Evolutionary conservation across 35 echinoderm and acorn worm species (phyloP).

Genomic region (Heliocidaris tuberculata): DNA sequence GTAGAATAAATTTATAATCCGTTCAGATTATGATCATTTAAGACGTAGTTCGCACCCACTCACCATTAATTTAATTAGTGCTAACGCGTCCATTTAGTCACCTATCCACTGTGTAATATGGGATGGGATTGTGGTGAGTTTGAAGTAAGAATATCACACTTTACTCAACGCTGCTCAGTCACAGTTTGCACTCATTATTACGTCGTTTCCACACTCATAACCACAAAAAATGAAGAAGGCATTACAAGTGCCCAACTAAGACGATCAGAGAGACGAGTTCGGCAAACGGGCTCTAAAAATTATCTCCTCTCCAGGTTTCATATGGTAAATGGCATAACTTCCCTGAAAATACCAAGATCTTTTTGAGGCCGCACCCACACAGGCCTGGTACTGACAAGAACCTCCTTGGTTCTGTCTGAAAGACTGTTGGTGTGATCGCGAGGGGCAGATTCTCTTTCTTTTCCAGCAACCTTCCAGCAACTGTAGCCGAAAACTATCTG

Average conservation of each 20-base stretch:
- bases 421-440: background rate
- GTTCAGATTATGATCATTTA: background rate
- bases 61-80: background rate
- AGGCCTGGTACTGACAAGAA: background rate
- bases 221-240: background rate
- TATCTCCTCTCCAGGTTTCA: too few relatives aligned
- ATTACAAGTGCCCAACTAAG: background rate
- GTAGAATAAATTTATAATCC: background rate
- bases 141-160: too few relatives aligned
- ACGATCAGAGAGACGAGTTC: background rate
- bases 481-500: background rate
- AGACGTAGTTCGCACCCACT: background rate
- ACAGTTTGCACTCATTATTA: background rate
- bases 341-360: background rate
- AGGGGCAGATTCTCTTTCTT: background rate
- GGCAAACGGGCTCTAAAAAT: background rate
- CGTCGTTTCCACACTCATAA: background rate
- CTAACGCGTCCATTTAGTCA: too few relatives aligned
- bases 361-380: background rate
- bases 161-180: background rate
- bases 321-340: background rate
- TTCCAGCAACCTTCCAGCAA: background rate
- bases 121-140: too few relatives aligned
- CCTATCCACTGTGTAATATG: too few relatives aligned
- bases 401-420: background rate